These are phyloP conservation scores for Furcifer pardalis DNA, from an alignment of 2,797 vertebrate species.

Conservation along the genomic window DNA sequence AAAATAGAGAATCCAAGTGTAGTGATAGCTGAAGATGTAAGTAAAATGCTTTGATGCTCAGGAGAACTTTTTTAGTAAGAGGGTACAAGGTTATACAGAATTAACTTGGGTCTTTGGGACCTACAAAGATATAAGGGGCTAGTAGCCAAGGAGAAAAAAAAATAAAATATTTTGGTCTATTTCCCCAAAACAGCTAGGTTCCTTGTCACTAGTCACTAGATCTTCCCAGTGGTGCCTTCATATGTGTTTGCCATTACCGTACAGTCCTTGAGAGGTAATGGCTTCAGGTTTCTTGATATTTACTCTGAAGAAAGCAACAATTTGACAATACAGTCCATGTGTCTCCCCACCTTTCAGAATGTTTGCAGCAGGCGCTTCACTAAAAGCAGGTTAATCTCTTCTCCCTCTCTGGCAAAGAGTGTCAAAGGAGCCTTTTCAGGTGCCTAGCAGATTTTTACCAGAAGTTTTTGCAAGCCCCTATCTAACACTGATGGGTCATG, in stretches of 20 bases:
- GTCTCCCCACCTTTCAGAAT: not conserved
- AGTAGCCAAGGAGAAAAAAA: not conserved
- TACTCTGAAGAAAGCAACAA: conserved; percentile 9
- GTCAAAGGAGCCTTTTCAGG: not conserved
- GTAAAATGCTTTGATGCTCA: not conserved
- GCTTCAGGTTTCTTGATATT: not conserved
- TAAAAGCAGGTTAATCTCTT: not conserved
- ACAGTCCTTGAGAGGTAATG: not conserved
- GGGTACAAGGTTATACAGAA: not conserved
- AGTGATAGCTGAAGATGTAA: not conserved
- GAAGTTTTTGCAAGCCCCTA: not conserved
- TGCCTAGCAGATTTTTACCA: not conserved
- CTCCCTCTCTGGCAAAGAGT: conserved; percentile 10
- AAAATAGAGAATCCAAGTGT: not conserved
- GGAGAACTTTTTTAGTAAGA: too few relatives aligned
- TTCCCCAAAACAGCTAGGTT: not conserved
- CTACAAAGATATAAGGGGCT: not conserved
- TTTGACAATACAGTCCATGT: not conserved
- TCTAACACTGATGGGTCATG: not conserved
- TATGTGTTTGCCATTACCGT: not conserved
- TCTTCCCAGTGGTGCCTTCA: not conserved
- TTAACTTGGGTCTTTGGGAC: not conserved
- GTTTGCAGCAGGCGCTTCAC: not conserved
- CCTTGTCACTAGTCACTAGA: not conserved
- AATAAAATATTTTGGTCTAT: not conserved